These are phyloP conservation scores for Brachionus sp. DNA, from an alignment of 1,140 invertebrate genomes.

Conservation along the genomic window DNA sequence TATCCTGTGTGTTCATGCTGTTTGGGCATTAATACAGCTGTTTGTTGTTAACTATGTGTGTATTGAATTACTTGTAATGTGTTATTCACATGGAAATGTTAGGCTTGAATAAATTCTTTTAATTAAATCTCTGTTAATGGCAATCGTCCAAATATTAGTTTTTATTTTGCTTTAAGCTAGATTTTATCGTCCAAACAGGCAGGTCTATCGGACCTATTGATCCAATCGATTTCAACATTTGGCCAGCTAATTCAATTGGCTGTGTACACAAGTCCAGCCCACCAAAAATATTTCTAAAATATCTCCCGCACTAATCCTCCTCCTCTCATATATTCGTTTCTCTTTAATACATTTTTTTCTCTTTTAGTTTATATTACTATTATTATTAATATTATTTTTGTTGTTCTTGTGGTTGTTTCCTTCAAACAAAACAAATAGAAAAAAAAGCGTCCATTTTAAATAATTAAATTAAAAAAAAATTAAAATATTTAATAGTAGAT, in stretches of 20 bases:
- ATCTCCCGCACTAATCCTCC: neutral
- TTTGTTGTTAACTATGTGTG: neutral
- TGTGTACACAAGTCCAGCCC: neutral
- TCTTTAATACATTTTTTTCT: neutral
- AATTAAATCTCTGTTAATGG: constrained; percentile 4
- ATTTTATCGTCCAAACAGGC: neutral
- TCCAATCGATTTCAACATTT: neutral
- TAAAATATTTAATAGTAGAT: too few relatives aligned
- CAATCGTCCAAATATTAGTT: constrained; percentile 1
- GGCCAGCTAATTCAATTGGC: neutral
- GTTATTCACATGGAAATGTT: neutral
- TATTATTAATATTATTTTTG: too few relatives aligned
- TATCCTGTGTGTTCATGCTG: neutral
- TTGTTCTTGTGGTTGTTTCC: too few relatives aligned
- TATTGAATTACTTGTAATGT: constrained; percentile 10
- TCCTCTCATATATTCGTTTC: neutral
- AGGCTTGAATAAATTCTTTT: neutral
- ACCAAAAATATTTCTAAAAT: neutral
- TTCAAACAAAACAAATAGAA: too few relatives aligned
- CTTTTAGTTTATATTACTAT: too few relatives aligned
- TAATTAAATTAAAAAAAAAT: too few relatives aligned
- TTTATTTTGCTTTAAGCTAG: neutral
- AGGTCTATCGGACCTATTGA: neutral
- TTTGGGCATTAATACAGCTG: neutral
- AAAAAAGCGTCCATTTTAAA: too few relatives aligned